These are phyloP conservation scores for Acrobasis consociella DNA, from an alignment of 2,888 invertebrate genomes.

Conservation along the genomic window DNA sequence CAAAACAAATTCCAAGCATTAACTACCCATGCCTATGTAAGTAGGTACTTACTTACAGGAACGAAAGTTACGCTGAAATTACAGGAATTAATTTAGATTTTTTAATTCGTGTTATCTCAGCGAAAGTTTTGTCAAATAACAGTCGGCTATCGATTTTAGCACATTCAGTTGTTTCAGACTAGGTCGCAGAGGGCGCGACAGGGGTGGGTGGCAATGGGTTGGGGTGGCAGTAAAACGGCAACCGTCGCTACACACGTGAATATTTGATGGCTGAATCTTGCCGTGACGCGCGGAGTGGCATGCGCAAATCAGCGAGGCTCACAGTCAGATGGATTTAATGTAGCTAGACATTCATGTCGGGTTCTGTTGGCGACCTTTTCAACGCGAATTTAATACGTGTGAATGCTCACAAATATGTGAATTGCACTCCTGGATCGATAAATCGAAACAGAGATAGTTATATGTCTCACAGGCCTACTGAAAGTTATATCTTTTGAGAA, in stretches of 20 bases:
- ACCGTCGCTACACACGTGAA: conserved; percentile 77
- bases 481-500: no score
- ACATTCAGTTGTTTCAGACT: conserved; percentile 77
- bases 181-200: conserved; percentile 56
- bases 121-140: conserved; percentile 70
- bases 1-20: no score
- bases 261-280: conserved; percentile 79
- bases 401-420: no score
- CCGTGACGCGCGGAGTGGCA: conserved; percentile 45
- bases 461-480: no score
- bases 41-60: no score
- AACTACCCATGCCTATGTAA: no score
- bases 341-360: no score
- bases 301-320: neutral
- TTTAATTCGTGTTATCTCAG: conserved; percentile 17
- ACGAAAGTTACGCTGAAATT: no score
- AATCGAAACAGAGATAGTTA: no score
- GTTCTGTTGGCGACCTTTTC: no score
- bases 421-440: no score
- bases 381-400: no score
- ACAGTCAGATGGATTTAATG: neutral
- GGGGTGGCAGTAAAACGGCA: conserved; percentile 72
- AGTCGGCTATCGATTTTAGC: conserved; percentile 76
- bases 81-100: neutral
- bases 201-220: conserved; percentile 40